A percentile compares a stretch with the other conserved stretches of the same genome.
Conservation (phyloP, 2,888 invertebrate species). For the Cosmia trapezina region DNA sequence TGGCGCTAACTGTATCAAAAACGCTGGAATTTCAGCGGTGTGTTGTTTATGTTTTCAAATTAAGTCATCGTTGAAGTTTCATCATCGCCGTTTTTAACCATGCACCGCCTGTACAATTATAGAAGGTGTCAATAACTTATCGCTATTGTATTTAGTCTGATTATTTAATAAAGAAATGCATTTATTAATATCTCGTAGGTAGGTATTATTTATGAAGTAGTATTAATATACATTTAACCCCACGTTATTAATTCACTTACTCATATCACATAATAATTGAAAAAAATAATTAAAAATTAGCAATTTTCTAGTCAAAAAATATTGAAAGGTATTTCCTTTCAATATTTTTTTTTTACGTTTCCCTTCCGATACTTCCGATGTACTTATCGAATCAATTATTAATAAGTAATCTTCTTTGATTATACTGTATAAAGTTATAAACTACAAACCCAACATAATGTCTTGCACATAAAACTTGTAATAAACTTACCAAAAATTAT, state of each 20-base stretch:
- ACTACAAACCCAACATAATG: no score
- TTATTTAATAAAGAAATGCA: conserved; percentile 3
- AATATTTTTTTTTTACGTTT: not conserved
- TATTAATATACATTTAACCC: no score
- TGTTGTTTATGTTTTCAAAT: conserved; percentile 41
- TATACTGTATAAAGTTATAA: not conserved
- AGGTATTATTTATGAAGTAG: not conserved
- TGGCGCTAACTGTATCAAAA: conserved; percentile 46
- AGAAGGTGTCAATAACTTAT: conserved; percentile 33
- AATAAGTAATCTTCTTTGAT: not conserved
- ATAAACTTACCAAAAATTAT: no score
- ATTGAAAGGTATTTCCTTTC: no score
- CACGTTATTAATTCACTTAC: conserved; percentile 1
- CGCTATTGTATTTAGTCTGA: not conserved
- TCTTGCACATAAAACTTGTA: no score
- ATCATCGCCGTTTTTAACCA: conserved; percentile 45
- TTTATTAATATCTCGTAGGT: not conserved
- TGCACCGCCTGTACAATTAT: conserved; percentile 21
- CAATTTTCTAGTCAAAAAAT: not conserved
- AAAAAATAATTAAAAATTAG: no score
- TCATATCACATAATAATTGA: no score
- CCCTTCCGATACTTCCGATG: not conserved
- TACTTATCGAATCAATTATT: conserved; percentile 11
- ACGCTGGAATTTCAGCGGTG: not conserved
- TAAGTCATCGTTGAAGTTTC: conserved; percentile 43